Evolutionary conservation across 1,140 invertebrate species (phyloP).

Genomic region (Halotydeus destructor): DNA sequence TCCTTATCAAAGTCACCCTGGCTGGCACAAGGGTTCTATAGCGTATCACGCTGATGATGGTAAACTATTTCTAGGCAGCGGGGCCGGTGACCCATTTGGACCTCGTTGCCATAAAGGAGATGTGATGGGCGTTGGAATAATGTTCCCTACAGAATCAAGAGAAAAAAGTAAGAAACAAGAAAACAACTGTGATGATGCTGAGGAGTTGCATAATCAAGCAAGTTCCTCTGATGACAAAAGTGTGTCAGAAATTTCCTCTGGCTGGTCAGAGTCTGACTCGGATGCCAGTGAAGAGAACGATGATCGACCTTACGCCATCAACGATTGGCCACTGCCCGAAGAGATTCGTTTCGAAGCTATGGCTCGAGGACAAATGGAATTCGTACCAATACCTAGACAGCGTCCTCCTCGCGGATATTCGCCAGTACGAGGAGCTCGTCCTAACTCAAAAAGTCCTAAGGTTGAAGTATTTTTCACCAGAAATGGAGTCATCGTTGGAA

Average conservation of each 20-base stretch:
- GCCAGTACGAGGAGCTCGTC: not conserved
- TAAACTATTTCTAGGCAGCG: conserved; percentile 35
- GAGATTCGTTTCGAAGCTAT: not conserved
- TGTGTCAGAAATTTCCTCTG: not conserved
- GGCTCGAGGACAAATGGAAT: not conserved
- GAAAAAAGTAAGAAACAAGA: not conserved
- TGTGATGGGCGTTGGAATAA: conserved; percentile 36
- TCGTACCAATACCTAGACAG: not conserved
- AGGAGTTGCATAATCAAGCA: not conserved
- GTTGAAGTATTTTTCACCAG: conserved; percentile 32
- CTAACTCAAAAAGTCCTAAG: not conserved
- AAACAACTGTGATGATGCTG: not conserved
- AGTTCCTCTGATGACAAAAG: not conserved
- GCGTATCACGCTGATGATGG: conserved; percentile 40
- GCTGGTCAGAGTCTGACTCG: not conserved
- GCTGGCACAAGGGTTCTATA: conserved; percentile 36
- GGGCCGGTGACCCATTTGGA: conserved; percentile 34
- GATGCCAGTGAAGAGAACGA: not conserved
- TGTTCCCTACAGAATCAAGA: conserved; percentile 26
- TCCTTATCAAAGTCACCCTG: conserved; percentile 33
- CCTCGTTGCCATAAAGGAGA: conserved; percentile 34
- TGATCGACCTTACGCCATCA: not conserved
- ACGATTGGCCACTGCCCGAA: not conserved
- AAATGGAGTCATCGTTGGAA: conserved; percentile 33
- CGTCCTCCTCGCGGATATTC: not conserved